phyloP scores from a whole-genome alignment of 2,888 invertebrate species.

The Cerceris ruficornis region DNA sequence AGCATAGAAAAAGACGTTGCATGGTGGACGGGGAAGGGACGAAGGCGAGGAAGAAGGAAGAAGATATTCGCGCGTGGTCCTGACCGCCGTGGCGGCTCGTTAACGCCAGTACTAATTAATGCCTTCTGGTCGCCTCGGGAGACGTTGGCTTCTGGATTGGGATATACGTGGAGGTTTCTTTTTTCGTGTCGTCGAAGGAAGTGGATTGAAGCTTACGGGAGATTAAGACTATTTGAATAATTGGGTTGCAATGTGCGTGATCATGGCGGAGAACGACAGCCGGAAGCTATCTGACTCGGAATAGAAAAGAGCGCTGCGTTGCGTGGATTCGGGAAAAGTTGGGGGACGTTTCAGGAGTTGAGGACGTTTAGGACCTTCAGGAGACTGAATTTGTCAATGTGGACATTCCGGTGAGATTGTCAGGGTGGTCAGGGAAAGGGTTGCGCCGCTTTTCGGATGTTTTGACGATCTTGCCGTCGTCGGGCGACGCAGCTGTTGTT shows the following conservation, averaged over 20 bases:
- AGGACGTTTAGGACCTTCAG: no score
- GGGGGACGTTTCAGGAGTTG: no score
- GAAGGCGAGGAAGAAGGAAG: constrained; percentile 12
- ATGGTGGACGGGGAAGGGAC: background rate
- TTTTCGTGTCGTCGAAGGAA: background rate
- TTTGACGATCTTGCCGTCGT: constrained; percentile 68
- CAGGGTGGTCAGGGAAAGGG: constrained; percentile 45
- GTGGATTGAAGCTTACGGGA: background rate
- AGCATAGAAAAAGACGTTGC: constrained; percentile 35
- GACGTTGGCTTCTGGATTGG: background rate
- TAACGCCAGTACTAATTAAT: constrained; percentile 43
- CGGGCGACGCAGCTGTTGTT: constrained; percentile 78
- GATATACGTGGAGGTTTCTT: background rate
- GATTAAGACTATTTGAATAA: background rate
- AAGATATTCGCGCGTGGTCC: constrained; percentile 68
- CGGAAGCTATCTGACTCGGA: background rate
- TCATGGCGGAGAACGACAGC: background rate
- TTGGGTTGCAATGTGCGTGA: background rate
- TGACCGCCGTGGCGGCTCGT: constrained; percentile 41
- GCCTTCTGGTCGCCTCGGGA: constrained; percentile 22
- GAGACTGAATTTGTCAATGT: background rate
- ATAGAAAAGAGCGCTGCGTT: background rate
- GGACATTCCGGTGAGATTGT: background rate
- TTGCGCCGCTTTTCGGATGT: constrained; percentile 64
- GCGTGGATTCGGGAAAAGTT: background rate